Percentiles rank a stretch among this genome's conserved stretches.
phyloP scores from a whole-genome alignment of 2,797 vertebrate genomes.

The Syngnathus rostellatus region DNA sequence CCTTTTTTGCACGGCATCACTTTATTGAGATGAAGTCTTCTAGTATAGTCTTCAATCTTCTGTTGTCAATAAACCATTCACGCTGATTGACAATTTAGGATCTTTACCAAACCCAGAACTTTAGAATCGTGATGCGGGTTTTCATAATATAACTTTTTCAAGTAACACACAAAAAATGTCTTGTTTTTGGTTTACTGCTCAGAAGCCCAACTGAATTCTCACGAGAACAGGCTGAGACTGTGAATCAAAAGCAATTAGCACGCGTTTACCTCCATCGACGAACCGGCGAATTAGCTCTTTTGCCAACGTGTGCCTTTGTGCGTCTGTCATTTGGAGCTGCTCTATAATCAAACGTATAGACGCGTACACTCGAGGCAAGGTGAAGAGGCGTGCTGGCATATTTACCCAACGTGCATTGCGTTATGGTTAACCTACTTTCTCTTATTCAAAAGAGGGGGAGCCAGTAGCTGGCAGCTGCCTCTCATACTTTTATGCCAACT shows the following conservation, averaged over 20 bases:
- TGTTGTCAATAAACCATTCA: background rate
- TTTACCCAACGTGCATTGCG: conserved; percentile 43
- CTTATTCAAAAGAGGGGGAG: conserved; percentile 33
- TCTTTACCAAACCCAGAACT: background rate
- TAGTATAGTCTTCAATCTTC: background rate
- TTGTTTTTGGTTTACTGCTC: background rate
- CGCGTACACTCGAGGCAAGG: conserved; percentile 34
- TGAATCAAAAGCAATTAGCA: conserved; percentile 1
- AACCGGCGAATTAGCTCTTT: background rate
- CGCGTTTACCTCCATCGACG: conserved; percentile 6
- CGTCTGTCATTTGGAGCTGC: background rate
- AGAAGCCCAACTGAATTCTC: background rate
- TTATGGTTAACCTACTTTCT: conserved; percentile 60
- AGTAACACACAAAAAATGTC: background rate
- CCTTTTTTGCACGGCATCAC: too few relatives aligned
- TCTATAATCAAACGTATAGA: conserved; percentile 5
- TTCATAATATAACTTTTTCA: background rate
- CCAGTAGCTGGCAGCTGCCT: conserved; percentile 48
- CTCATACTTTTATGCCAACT: conserved; percentile 42
- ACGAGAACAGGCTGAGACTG: background rate
- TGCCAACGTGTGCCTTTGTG: background rate
- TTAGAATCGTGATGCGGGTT: background rate
- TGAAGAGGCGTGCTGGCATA: conserved; percentile 42
- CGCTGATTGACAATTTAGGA: background rate
- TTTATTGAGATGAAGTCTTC: background rate